Percentiles rank a stretch among this genome's conserved stretches.
Evolutionary conservation across 2,797 vertebrate genomes (phyloP).

Genomic region (Rostrhamus sociabilis): DNA sequence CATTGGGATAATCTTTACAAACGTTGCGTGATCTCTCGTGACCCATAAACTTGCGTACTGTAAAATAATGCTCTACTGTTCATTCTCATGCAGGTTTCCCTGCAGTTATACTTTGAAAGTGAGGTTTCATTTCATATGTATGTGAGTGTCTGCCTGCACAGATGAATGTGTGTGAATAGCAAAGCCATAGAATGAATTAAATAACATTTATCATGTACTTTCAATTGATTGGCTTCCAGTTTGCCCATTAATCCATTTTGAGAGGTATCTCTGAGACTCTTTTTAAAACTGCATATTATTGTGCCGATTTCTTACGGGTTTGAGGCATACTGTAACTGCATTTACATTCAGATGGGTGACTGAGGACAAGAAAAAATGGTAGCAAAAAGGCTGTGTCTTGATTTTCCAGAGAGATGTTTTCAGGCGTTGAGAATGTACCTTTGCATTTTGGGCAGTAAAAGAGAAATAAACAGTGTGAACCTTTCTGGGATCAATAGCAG

Average conservation of each 20-base stretch:
- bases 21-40: background rate
- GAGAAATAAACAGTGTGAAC: background rate
- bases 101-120: background rate
- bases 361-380: background rate
- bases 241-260: background rate
- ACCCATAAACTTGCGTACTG: background rate
- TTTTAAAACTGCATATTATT: background rate
- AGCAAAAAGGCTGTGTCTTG: background rate
- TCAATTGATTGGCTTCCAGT: background rate
- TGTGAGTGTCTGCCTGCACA: background rate
- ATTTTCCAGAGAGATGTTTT: background rate
- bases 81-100: background rate
- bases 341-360: background rate
- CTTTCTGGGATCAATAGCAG: background rate
- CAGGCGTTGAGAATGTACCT: background rate
- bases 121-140: background rate
- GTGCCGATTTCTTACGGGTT: background rate
- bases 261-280: background rate
- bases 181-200: constrained; percentile 4
- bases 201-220: background rate
- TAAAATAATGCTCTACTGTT: background rate
- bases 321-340: background rate
- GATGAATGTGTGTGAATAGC: background rate
- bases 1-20: background rate
- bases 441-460: background rate